Evolutionary conservation across 2,888 invertebrate species (phyloP), one percentile per base, ranked within the genome.

Genomic region (Sceliomorpha sp.): DNA sequence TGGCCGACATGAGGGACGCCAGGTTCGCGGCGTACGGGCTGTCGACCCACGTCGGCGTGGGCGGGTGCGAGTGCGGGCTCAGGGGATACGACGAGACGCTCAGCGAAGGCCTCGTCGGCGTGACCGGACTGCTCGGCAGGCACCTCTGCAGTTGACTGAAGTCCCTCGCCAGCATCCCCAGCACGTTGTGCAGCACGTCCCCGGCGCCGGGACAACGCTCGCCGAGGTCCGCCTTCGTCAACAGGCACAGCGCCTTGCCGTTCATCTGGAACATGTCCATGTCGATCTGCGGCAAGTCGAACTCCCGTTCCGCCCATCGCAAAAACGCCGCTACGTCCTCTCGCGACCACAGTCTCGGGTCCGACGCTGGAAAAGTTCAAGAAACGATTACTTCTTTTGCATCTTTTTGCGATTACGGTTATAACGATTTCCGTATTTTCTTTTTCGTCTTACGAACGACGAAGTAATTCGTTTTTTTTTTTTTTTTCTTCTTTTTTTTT

Each of bases 191-290:
- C 69, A 98, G 90, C 12, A 98, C 95, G 87, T 98, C 98, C 1
- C 98, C 98, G 24, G 96, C 96, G 12, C 96, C 95, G 0, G 98
- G 97, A 77, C 96, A 96, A 58, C 98, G 91, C 84, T 97, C 97
- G 15, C 95, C 95, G 77, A 98, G 92, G 89, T 98, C 98, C 9
- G 93, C 93, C 87, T 97, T 94, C 39, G 95, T 97, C 72, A 98
- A 89, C 40, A 98, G 91, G 86, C 97, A 97, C 78, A 98, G 90
- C 1, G 98, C 98, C 89, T 98, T 98, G 91, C 97, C 98, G 88
- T 98, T 98, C 97, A 98, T 97, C 90, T 96, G 96, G 88, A 98
- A 98, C 89, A 96, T 93, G 84, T 97, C 96, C 92, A 95, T 93
- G 85, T 97, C 96, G 85, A 98, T 95, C 78, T 94, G 94, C 48